Conservation (phyloP, 2,888 invertebrate genomes). For the Ischnura elegans region DNA sequence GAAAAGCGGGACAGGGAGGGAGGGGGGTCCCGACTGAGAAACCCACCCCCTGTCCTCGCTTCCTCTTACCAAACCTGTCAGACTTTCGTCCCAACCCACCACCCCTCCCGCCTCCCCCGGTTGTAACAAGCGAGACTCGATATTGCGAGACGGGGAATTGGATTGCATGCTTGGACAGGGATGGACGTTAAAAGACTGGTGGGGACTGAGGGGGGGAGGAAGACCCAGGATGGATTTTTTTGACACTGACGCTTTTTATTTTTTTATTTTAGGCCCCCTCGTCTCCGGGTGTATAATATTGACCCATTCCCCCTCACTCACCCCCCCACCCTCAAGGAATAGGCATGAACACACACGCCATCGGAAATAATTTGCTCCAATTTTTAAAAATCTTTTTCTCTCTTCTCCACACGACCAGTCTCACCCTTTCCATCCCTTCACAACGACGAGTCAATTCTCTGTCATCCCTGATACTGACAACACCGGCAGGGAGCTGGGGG, state of each 20-base stretch:
- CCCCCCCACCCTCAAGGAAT: neutral
- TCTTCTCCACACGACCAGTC: neutral
- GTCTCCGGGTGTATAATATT: neutral
- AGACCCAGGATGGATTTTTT: neutral
- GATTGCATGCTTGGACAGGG: neutral
- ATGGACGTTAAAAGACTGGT: neutral
- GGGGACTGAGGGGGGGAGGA: too few species aligned
- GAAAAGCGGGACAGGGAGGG: too few species aligned
- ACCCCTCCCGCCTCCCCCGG: neutral
- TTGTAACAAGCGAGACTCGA: slow-evolving; percentile 15
- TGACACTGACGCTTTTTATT: neutral
- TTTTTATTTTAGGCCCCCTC: too few species aligned
- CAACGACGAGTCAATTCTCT: too few species aligned
- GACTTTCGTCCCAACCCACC: neutral
- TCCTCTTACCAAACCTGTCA: neutral
- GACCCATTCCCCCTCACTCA: neutral
- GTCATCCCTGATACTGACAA: neutral
- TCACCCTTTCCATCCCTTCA: neutral
- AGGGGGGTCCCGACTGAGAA: neutral
- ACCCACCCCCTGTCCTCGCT: neutral
- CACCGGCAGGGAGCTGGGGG: neutral
- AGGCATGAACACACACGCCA: neutral
- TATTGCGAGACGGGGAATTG: neutral
- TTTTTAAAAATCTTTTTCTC: neutral
- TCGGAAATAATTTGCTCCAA: neutral